These are phyloP conservation scores for Chironomus striatipennis DNA, from an alignment of 1,140 invertebrate genomes.

Conservation along the genomic window DNA sequence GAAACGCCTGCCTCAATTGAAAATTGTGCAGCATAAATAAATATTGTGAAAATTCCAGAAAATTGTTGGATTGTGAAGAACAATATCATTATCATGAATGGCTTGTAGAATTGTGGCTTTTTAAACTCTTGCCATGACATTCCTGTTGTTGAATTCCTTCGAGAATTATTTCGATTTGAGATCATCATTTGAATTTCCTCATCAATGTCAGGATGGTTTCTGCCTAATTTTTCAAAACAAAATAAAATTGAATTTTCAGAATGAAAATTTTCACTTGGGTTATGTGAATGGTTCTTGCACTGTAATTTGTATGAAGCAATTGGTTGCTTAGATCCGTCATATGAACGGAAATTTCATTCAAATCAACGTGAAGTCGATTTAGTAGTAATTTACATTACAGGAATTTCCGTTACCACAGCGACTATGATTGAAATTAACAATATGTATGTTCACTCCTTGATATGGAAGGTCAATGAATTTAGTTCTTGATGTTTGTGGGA, in stretches of 20 bases:
- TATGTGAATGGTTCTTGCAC: too few relatives aligned
- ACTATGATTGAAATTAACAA: too few relatives aligned
- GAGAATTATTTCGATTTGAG: conserved; percentile 26
- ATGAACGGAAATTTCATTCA: too few relatives aligned
- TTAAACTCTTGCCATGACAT: conserved; percentile 38
- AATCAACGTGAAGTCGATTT: too few relatives aligned
- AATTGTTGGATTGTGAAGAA: conserved; percentile 73
- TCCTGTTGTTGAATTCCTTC: conserved; percentile 27
- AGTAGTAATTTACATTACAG: too few relatives aligned
- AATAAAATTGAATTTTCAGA: neutral
- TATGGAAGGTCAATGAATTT: too few relatives aligned
- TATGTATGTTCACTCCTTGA: too few relatives aligned
- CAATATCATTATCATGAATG: conserved; percentile 52
- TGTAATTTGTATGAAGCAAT: too few relatives aligned
- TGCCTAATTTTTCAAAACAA: neutral
- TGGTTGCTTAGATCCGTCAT: too few relatives aligned
- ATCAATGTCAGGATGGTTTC: neutral
- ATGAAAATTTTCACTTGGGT: neutral
- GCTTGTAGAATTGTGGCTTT: conserved; percentile 48
- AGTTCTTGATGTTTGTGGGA: too few relatives aligned
- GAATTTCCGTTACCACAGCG: too few relatives aligned
- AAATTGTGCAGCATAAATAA: conserved; percentile 65
- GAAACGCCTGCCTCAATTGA: conserved; percentile 47
- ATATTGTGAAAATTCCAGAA: conserved; percentile 63
- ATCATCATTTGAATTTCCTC: conserved; percentile 24